A percentile compares a stretch with the other conserved stretches of the same genome.
phyloP scores from a whole-genome alignment of 2,797 vertebrate genomes.

The Falco peregrinus region DNA sequence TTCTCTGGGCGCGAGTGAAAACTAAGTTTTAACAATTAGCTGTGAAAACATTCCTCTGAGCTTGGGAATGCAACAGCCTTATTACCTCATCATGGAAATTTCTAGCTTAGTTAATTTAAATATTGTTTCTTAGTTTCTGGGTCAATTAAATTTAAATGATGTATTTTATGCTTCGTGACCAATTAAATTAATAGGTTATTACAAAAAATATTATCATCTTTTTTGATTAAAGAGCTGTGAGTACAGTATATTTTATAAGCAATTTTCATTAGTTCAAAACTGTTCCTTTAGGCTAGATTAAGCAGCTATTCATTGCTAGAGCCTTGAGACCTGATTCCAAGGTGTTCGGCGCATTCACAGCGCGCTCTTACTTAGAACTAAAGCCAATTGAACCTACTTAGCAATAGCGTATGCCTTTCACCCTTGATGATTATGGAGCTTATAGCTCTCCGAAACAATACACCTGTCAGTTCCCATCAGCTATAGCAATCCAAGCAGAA shows the following conservation, averaged over 20 bases:
- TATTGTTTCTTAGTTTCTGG: constrained; percentile 97
- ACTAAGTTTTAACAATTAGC: constrained; percentile 84
- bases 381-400: constrained; percentile 99
- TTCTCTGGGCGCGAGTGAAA: constrained; percentile 83
- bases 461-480: constrained; percentile 97
- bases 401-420: constrained; percentile 92
- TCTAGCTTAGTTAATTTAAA: constrained; percentile 90
- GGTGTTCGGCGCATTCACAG: constrained; percentile 90
- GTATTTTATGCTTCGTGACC: constrained; percentile 98
- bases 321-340: constrained; percentile 89
- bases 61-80: constrained; percentile 79
- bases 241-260: constrained; percentile 99
- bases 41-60: constrained; percentile 78
- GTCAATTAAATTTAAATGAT: constrained; percentile 99
- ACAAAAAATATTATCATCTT: constrained; percentile 89
- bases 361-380: constrained; percentile 95
- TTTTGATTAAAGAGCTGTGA: constrained; percentile 98
- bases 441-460: constrained; percentile 97
- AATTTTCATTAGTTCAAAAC: constrained; percentile 97
- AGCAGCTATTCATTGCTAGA: constrained; percentile 90
- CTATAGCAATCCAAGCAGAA: constrained; percentile 93
- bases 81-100: constrained; percentile 84
- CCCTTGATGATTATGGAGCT: constrained; percentile 93
- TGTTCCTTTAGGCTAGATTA: constrained; percentile 97
- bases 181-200: constrained; percentile 99